A percentile compares a stretch with the other conserved stretches of the same genome.
These are phyloP conservation scores for Anguilla megastoma DNA, from an alignment of 2,797 vertebrate species.

Conservation along the genomic window DNA sequence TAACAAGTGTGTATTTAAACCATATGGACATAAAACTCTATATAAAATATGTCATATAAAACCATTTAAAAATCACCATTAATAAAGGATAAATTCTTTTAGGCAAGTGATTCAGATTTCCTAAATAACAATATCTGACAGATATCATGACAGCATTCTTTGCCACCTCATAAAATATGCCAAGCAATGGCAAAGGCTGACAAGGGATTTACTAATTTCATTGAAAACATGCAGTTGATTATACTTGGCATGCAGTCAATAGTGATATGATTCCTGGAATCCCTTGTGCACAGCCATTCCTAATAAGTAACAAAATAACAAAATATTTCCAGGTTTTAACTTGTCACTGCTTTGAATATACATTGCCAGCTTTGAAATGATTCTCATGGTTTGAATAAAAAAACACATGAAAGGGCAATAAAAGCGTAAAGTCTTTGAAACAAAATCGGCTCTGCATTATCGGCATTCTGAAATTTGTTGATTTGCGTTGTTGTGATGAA, in stretches of 20 bases:
- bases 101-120: background rate
- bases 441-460: background rate
- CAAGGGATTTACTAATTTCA: background rate
- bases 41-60: background rate
- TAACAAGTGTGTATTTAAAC: background rate
- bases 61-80: background rate
- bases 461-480: background rate
- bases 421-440: background rate
- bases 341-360: background rate
- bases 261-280: background rate
- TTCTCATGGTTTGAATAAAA: background rate
- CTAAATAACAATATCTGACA: background rate
- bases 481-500: background rate
- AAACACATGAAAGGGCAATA: background rate
- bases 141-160: background rate
- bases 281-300: background rate
- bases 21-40: background rate
- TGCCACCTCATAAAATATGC: background rate
- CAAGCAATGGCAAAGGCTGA: background rate
- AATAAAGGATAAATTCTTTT: background rate
- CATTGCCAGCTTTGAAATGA: constrained; percentile 3
- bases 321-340: background rate
- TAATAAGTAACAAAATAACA: constrained; percentile 13
- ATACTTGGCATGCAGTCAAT: background rate
- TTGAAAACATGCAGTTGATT: background rate